Evolutionary conservation across 2,888 invertebrate species (phyloP).

Genomic region (Allolobophora icterica): DNA sequence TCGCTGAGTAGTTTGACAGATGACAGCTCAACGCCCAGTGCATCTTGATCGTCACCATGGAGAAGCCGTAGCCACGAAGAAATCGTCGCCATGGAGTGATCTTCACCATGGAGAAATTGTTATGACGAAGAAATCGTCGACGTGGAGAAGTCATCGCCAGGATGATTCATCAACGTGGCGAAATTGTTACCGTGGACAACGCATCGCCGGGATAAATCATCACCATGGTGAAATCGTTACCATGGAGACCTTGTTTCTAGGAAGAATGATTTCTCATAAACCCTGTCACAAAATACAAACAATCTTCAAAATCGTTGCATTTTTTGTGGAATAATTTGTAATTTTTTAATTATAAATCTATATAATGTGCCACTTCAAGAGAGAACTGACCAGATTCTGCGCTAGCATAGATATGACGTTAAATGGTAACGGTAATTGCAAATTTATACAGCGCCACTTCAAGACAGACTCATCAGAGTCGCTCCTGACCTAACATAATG

Average conservation of each 20-base stretch:
- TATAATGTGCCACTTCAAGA: too few species aligned
- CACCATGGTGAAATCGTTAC: background rate
- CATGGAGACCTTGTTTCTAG: background rate
- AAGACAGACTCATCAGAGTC: too few species aligned
- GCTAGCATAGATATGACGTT: too few species aligned
- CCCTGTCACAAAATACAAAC: background rate
- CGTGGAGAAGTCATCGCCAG: background rate
- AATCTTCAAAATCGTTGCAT: background rate
- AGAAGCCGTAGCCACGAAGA: background rate
- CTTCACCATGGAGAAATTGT: background rate
- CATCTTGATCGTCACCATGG: too few species aligned
- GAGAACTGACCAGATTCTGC: too few species aligned
- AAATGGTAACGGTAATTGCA: too few species aligned
- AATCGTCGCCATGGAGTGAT: background rate
- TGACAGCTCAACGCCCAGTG: background rate
- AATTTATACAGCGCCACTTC: too few species aligned
- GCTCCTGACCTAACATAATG: too few species aligned
- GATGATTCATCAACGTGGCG: background rate
- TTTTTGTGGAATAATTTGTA: too few species aligned
- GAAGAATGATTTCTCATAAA: background rate
- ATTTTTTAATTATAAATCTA: too few species aligned
- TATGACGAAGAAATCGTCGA: background rate
- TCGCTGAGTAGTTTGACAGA: background rate
- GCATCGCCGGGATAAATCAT: background rate
- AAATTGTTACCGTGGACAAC: background rate